A percentile compares a stretch with the other conserved stretches of the same genome.
phyloP scores from a whole-genome alignment of 2,797 vertebrate species.

The Myotis daubentonii region DNA sequence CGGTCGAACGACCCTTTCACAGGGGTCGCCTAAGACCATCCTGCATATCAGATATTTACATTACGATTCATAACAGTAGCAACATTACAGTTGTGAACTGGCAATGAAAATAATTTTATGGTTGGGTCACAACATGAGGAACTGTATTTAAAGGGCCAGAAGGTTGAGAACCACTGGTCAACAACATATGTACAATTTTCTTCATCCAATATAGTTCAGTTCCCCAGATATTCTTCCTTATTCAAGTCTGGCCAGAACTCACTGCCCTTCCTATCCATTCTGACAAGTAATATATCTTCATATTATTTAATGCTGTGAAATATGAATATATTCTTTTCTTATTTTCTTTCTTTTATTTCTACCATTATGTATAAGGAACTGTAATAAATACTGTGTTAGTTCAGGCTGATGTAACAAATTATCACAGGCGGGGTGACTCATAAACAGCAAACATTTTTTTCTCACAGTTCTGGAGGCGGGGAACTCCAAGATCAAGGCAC shows the following conservation, averaged over 20 bases:
- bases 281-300: neutral
- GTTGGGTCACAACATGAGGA: no score
- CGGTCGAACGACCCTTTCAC: no score
- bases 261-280: neutral
- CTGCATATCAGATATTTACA: no score
- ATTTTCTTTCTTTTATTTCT: neutral
- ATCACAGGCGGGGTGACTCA: neutral
- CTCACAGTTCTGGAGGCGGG: neutral
- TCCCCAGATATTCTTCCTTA: neutral
- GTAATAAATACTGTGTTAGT: neutral
- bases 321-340: neutral
- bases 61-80: no score
- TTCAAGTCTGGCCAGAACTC: neutral
- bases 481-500: neutral
- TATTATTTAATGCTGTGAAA: neutral
- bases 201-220: neutral
- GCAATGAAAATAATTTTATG: no score
- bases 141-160: no score
- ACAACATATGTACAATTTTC: neutral
- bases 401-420: constrained; percentile 7
- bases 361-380: neutral
- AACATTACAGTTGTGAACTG: no score
- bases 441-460: neutral
- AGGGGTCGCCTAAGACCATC: no score
- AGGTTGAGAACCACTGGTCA: neutral